A percentile compares a stretch with the other conserved stretches of the same genome.
These are phyloP conservation scores for Ruditapes philippinarum DNA, from an alignment of 1,140 invertebrate species.

Conservation along the genomic window DNA sequence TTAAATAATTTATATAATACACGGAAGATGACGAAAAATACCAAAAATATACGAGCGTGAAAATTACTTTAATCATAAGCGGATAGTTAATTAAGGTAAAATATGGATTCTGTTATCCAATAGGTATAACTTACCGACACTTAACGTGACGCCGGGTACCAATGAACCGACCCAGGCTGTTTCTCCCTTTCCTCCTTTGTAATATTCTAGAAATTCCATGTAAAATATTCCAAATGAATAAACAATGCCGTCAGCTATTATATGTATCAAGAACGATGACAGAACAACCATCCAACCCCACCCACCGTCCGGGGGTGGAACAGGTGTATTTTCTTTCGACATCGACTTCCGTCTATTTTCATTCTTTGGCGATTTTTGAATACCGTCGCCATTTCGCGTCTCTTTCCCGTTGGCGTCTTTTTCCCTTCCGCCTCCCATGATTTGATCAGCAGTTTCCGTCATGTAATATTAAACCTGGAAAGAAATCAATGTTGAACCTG, in stretches of 20 bases:
- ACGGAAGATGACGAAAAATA: no score
- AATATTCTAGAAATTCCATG: constrained; percentile 92
- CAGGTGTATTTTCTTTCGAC: neutral
- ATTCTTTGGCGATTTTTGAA: neutral
- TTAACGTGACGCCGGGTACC: constrained; percentile 82
- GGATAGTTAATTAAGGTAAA: no score
- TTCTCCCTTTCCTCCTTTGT: constrained; percentile 94
- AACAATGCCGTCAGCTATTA: constrained; percentile 96
- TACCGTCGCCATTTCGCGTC: constrained; percentile 5
- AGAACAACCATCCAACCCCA: constrained; percentile 98
- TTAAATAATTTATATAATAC: no score
- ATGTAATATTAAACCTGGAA: neutral
- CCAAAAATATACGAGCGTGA: no score
- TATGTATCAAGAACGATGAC: constrained; percentile 98
- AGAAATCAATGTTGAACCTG: no score
- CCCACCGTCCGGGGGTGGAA: constrained; percentile 79
- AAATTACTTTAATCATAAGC: no score
- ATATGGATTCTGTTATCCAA: no score
- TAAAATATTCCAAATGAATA: constrained; percentile 87
- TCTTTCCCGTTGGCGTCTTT: neutral
- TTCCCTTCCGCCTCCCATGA: constrained; percentile 53
- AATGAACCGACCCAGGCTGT: constrained; percentile 91
- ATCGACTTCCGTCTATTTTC: constrained; percentile 16
- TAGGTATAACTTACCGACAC: constrained; percentile 80
- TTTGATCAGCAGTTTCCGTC: neutral